These are phyloP conservation scores for Eulemur rubriventer DNA, from an alignment of 2,797 vertebrate genomes.

Conservation along the genomic window DNA sequence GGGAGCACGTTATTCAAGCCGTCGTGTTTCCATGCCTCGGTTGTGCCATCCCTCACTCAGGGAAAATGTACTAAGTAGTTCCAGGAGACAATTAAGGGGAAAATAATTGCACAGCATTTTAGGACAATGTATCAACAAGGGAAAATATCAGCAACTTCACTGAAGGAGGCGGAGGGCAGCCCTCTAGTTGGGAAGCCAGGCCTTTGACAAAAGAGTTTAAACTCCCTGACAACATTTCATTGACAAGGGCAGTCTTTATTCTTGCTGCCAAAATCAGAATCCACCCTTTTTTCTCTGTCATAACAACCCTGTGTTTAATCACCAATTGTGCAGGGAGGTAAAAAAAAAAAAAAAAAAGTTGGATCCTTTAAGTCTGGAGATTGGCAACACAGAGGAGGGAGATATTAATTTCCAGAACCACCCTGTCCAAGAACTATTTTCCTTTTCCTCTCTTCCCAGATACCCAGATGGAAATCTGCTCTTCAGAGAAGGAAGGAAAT, in stretches of 20 bases:
- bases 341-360: slow-evolving; percentile 58
- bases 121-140: background rate
- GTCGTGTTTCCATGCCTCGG: background rate
- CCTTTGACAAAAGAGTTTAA: background rate
- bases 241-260: slow-evolving; percentile 18
- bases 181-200: background rate
- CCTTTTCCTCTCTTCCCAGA: slow-evolving; percentile 63
- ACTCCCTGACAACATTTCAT: slow-evolving; percentile 5
- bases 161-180: background rate
- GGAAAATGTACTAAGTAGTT: background rate
- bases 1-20: background rate
- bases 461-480: slow-evolving; percentile 67
- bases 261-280: slow-evolving; percentile 37
- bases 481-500: slow-evolving; percentile 76
- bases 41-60: background rate
- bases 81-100: background rate
- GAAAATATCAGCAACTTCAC: background rate
- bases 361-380: background rate
- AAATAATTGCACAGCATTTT: background rate
- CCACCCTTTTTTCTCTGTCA: slow-evolving; percentile 39
- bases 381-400: background rate
- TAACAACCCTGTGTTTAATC: slow-evolving; percentile 67
- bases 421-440: background rate
- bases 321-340: background rate
- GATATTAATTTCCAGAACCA: background rate